Conservation (phyloP, 2,888 invertebrate genomes). For the Diloba caeruleocephala region DNA sequence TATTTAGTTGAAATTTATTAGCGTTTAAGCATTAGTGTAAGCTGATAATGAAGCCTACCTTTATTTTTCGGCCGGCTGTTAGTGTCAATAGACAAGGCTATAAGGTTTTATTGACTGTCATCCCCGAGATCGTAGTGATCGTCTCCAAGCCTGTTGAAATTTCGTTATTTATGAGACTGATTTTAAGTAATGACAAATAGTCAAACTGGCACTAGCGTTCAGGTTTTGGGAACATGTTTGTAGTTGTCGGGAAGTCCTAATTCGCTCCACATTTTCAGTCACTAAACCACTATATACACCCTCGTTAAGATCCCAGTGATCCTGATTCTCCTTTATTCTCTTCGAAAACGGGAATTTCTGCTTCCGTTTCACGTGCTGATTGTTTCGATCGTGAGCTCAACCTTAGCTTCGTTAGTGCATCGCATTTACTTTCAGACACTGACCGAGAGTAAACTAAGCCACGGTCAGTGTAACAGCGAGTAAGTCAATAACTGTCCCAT, state of each 20-base stretch:
- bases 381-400: too few relatives aligned
- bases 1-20: constrained; percentile 84
- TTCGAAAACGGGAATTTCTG: too few relatives aligned
- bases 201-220: constrained; percentile 66
- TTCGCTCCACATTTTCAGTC: neutral
- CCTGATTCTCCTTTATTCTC: too few relatives aligned
- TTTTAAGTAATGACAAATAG: constrained; percentile 82
- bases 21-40: constrained; percentile 73
- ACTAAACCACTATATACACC: too few relatives aligned
- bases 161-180: constrained; percentile 86
- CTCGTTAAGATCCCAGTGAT: too few relatives aligned
- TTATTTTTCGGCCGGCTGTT: constrained; percentile 59
- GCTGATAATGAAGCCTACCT: constrained; percentile 70
- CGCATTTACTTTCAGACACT: too few relatives aligned
- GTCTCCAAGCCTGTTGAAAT: constrained; percentile 56
- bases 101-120: constrained; percentile 54
- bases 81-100: constrained; percentile 62
- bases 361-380: too few relatives aligned
- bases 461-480: too few relatives aligned
- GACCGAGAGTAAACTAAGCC: too few relatives aligned
- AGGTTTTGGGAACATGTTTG: constrained; percentile 49
- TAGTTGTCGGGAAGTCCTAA: neutral
- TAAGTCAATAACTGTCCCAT: too few relatives aligned
- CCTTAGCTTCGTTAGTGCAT: too few relatives aligned
- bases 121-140: constrained; percentile 40